A percentile compares a stretch with the other conserved stretches of the same genome.
Evolutionary conservation across 2,113 vertebrate species (phyloP).

Genomic region (Pavo muticus): DNA sequence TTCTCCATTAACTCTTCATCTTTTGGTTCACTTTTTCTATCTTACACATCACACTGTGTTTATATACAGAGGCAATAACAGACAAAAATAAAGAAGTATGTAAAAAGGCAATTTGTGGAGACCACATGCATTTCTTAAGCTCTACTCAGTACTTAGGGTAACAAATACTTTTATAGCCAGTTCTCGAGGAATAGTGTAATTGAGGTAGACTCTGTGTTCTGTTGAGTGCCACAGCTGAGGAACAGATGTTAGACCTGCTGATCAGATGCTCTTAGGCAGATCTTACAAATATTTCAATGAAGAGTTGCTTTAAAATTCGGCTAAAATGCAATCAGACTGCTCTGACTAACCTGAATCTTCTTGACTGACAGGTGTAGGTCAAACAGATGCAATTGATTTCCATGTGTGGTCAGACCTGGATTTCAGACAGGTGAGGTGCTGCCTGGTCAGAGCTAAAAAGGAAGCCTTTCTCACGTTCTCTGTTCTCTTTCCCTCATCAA

Average conservation of each 20-base stretch:
- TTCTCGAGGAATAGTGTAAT: background rate
- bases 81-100: background rate
- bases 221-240: background rate
- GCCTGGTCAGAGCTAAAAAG: background rate
- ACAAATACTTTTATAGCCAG: background rate
- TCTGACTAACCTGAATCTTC: background rate
- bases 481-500: background rate
- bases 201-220: background rate
- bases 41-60: background rate
- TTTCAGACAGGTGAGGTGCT: background rate
- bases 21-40: background rate
- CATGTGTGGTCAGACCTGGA: background rate
- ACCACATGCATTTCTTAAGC: background rate
- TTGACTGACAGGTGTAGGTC: background rate
- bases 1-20: background rate
- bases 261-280: background rate
- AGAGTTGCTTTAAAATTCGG: background rate
- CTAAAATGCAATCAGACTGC: background rate
- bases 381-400: background rate
- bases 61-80: background rate
- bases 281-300: background rate
- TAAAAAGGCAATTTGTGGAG: background rate
- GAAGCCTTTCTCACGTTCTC: background rate
- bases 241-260: background rate
- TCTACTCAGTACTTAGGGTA: background rate